Evolutionary conservation across 2,888 invertebrate genomes (phyloP).

Genomic region (Lepeophtheirus nordmannii): DNA sequence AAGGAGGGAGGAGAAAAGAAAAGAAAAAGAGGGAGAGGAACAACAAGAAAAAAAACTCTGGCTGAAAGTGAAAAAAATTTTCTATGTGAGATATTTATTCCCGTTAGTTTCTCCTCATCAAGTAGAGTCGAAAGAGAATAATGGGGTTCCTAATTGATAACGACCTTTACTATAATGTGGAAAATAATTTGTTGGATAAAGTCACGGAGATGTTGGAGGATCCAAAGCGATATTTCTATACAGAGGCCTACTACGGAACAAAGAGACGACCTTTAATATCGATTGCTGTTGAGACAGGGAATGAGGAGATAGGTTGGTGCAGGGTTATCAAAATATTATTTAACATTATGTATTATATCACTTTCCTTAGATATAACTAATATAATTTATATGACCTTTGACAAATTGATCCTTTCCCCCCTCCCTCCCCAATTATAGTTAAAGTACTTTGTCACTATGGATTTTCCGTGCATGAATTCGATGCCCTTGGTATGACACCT

Average conservation of each 20-base stretch:
- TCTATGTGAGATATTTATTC: background rate
- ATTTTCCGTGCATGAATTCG: background rate
- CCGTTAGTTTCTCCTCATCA: conserved; percentile 1
- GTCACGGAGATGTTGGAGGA: background rate
- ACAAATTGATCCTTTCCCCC: background rate
- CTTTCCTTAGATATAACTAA: too few relatives aligned
- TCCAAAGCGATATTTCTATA: conserved; percentile 3
- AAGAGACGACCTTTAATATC: background rate
- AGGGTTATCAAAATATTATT: too few relatives aligned
- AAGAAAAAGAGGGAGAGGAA: background rate
- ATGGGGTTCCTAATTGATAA: background rate
- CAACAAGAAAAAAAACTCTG: background rate
- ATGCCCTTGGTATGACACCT: background rate
- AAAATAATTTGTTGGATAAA: background rate
- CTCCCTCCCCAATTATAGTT: background rate
- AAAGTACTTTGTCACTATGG: background rate
- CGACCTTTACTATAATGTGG: background rate
- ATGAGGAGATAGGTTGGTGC: background rate
- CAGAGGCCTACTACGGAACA: background rate
- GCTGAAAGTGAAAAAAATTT: conserved; percentile 1
- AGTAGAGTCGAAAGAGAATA: background rate
- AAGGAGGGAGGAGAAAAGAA: background rate
- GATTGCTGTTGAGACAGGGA: background rate
- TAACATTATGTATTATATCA: too few relatives aligned
- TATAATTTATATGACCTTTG: background rate